Base-by-base conservation (phyloP, 2,113 vertebrate genomes). In the Saccopteryx bilineata region DNA sequence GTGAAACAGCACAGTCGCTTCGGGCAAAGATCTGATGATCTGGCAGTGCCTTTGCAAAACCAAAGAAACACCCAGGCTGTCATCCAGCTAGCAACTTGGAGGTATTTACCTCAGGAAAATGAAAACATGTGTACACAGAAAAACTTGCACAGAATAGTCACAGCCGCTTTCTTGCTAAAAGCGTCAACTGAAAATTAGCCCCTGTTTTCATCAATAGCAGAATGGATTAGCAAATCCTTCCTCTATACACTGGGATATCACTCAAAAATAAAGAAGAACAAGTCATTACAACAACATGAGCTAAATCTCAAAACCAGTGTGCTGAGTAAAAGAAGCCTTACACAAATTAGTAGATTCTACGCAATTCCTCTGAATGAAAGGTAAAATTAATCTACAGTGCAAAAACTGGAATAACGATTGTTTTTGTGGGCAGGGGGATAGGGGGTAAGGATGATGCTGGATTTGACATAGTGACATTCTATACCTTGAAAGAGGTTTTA, bases 101-200 rank as follows among this genome's bases (percentile, higher is more conserved):
- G 21, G 2, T 94, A 72, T 74, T 71, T 91, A 92, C 33, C 72
- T 48, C 61, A 72, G 31, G 94, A 63, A 76, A 87, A 86, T 83
- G 69, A 85, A 87, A 90, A 81, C 18, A 23, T 19, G 31, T 50
- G 23, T 65, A 28, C 23, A 80, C 18, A 33, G 66, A 71, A 90
- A 80, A 48, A 28, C 11, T 72, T 79, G 9, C 10, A 76, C 7
- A 21, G 19, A 78, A 61, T 48, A 88, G 68, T 78, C 28, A 69
- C 26, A 89, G 31, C 21, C 48, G 14, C n/a, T 83, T 33, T 46
- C 82, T 65, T 58, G 8, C 31, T 60, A 58, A 63, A 85, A 84
- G 60, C 8, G 17, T 76, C 78, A 78, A 61, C 9, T 18, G 60
- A 71, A 94, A 92, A 90, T 1, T 15, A 60, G 28, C 23, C 39